A percentile compares a stretch with the other conserved stretches of the same genome.
phyloP scores from a whole-genome alignment of 1,140 invertebrate genomes.

The Dysdera silvatica region DNA sequence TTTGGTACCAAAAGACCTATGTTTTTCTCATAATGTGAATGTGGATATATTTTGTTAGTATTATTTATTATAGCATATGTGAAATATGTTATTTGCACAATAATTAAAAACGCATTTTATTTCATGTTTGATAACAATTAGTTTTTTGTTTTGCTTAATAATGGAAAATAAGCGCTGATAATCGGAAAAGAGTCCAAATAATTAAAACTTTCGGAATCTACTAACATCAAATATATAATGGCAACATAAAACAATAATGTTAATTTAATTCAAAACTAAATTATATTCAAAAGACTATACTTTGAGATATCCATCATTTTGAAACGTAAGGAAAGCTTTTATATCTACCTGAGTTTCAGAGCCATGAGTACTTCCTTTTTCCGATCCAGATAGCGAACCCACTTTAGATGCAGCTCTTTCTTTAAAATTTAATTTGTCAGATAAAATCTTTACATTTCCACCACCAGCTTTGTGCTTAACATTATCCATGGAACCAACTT shows the following conservation, averaged over 20 bases:
- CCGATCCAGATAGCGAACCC: conserved; percentile 53
- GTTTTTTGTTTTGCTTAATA: too few species aligned
- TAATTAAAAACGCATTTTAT: too few species aligned
- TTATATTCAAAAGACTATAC: not conserved
- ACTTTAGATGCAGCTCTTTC: conserved; percentile 61
- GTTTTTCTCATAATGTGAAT: too few species aligned
- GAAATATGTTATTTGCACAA: too few species aligned
- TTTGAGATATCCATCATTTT: not conserved
- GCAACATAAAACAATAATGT: not conserved
- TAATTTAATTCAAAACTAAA: not conserved
- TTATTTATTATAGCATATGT: too few species aligned
- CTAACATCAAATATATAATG: not conserved
- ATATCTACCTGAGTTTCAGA: conserved; percentile 26
- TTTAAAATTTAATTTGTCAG: conserved; percentile 65
- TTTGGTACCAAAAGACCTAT: too few species aligned
- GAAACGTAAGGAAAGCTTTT: too few species aligned
- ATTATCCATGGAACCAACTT: conserved; percentile 80
- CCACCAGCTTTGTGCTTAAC: conserved; percentile 78
- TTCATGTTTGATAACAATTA: too few species aligned
- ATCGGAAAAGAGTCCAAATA: not conserved
- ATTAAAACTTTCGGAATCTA: not conserved
- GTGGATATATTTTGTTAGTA: too few species aligned
- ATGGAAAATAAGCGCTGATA: not conserved
- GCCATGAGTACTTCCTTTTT: conserved; percentile 26
- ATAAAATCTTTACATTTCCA: conserved; percentile 73